These are phyloP conservation scores for Rhinoraja longicauda DNA, from an alignment of 2,797 vertebrate species.

Conservation along the genomic window DNA sequence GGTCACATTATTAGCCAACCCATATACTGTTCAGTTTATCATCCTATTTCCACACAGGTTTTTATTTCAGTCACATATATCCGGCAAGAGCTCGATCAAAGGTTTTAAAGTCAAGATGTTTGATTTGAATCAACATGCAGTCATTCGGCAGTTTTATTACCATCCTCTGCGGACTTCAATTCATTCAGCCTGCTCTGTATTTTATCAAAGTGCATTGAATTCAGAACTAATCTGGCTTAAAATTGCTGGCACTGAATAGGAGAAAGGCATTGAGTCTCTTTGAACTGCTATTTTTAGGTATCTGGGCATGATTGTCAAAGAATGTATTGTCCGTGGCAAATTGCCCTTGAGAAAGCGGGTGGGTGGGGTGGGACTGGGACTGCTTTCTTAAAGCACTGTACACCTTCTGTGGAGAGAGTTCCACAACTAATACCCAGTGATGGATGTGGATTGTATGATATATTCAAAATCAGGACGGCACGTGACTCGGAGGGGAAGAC, in stretches of 20 bases:
- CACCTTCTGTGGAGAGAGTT: too few relatives aligned
- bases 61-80: background rate
- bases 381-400: too few relatives aligned
- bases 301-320: too few relatives aligned
- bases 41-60: background rate
- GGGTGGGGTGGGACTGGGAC: too few relatives aligned
- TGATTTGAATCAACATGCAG: background rate
- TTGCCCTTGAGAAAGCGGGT: too few relatives aligned
- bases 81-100: background rate
- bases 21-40: background rate
- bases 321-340: too few relatives aligned
- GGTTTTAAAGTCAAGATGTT: background rate
- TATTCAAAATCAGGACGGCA: too few relatives aligned
- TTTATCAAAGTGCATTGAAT: background rate
- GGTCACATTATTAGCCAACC: background rate
- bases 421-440: too few relatives aligned
- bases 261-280: background rate
- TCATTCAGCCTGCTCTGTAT: background rate
- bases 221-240: background rate
- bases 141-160: constrained; percentile 8
- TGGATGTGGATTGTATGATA: too few relatives aligned
- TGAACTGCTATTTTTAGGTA: too few relatives aligned
- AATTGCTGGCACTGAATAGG: background rate
- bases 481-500: too few relatives aligned
- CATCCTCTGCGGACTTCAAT: background rate